Base-by-base conservation (phyloP, 1,140 invertebrate species). In the Hyposmocoma kahamanoa region DNA sequence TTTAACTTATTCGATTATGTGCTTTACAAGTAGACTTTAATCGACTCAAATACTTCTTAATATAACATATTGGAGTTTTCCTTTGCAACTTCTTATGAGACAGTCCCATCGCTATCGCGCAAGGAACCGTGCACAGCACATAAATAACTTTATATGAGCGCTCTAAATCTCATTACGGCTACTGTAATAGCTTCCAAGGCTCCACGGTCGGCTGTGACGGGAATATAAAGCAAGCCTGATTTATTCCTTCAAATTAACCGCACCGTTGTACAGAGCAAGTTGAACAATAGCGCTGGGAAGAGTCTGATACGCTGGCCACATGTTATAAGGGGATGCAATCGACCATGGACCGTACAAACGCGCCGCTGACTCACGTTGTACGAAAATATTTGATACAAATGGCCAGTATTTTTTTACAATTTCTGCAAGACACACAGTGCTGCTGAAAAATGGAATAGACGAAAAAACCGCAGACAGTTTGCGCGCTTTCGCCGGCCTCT, bases 111-210 rank as follows among this genome's bases (percentile, higher is more conserved):
- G n/a, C n/a, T n/a, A n/a, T n/a, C n/a, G n/a, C n/a, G n/a, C n/a
- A 45, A 52, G 60, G 55, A 72, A 62, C 67, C 74, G 68, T 71
- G 67, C 72, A 74, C 64, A 61, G 64, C 69, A 73, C 76, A 83
- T 83, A 80, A 83, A 81, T 81, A 76, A 78, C 73, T 77, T 79
- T 75, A 78, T 84, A 80, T 84, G 79, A 83, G 63, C 75, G 79
- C 72, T 79, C 76, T 77, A 79, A 80, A 84, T 84, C 80, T 84
- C 76, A 80, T 84, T 84, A 78, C 69, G 71, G 73, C 67, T 69
- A 70, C 67, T 72, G 67, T 81, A 80, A 81, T 84, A 80, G 74
- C 72, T 78, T 76, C 71, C 65, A 69, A 75, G 79, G 74, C 77
- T 75, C 74, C 72, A 62, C 67, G 70, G 68, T 78, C 74, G 66